These are phyloP conservation scores for Rhopalosiphum nymphaeae DNA, from an alignment of 2,888 invertebrate species.

Conservation along the genomic window DNA sequence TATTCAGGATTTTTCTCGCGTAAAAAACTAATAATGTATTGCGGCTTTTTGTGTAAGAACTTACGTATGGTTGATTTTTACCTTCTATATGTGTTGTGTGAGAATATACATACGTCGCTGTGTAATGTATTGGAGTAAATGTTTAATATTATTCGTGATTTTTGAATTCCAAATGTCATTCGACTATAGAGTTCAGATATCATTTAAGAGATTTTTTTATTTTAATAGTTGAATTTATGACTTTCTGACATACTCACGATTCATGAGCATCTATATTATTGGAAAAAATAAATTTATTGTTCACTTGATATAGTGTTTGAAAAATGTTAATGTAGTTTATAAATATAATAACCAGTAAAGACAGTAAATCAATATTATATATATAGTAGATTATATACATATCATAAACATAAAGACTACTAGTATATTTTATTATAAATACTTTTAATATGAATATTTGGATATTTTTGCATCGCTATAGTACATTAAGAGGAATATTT, in stretches of 20 bases:
- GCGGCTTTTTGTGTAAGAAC: not conserved
- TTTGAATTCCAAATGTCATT: too few species aligned
- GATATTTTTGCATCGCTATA: not conserved
- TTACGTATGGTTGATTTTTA: not conserved
- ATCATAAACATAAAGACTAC: not conserved
- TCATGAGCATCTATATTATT: too few species aligned
- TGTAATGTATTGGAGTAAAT: too few species aligned
- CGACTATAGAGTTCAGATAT: too few species aligned
- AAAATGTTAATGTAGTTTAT: not conserved
- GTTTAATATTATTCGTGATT: too few species aligned
- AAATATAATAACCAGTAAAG: not conserved
- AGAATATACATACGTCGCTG: not conserved
- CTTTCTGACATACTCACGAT: too few species aligned
- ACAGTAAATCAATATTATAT: not conserved
- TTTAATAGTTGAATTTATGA: too few species aligned
- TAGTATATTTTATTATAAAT: not conserved
- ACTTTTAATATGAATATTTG: not conserved
- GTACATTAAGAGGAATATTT: not conserved
- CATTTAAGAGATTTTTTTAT: too few species aligned
- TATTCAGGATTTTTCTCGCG: too few species aligned
- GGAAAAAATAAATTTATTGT: too few species aligned
- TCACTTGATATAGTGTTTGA: too few species aligned
- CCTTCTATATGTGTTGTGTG: not conserved
- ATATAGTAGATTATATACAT: not conserved
- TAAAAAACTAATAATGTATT: too few species aligned